A percentile compares a stretch with the other conserved stretches of the same genome.
Conservation (phyloP, 2,113 vertebrate species). For the Takifugu flavidus region DNA sequence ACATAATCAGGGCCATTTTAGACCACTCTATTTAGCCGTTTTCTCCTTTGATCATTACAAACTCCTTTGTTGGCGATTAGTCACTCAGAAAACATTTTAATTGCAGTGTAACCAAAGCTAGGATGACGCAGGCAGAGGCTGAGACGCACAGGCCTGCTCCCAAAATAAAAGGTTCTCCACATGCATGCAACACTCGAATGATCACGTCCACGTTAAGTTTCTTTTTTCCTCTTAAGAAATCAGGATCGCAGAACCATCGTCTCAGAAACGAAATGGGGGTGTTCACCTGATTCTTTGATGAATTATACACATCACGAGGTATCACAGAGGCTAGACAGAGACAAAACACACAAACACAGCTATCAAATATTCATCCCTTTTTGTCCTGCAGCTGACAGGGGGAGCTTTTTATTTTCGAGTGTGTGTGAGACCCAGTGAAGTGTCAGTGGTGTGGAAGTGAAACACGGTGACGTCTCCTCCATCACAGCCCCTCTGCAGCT, state of each 20-base stretch:
- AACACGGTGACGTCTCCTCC: conserved; percentile 14
- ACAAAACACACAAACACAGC: conserved; percentile 43
- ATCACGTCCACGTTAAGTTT: conserved; percentile 51
- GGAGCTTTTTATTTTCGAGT: conserved; percentile 25
- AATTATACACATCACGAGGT: conserved; percentile 51
- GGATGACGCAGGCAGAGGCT: conserved; percentile 9
- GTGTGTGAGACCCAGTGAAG: conserved; percentile 14
- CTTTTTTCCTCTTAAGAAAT: conserved; percentile 40
- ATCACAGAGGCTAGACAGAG: conserved; percentile 27
- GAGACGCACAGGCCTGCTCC: not conserved
- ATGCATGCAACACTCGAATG: conserved; percentile 2
- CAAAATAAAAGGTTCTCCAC: not conserved
- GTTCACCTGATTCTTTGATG: conserved; percentile 42
- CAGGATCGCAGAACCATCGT: conserved; percentile 28
- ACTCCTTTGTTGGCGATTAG: too few relatives aligned
- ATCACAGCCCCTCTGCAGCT: conserved; percentile 24
- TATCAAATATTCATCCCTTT: conserved; percentile 60
- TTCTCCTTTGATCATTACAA: too few relatives aligned
- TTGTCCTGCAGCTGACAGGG: conserved; percentile 18
- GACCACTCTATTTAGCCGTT: too few relatives aligned
- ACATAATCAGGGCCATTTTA: conserved; percentile 3
- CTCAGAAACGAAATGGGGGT: conserved; percentile 32
- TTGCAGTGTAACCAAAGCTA: not conserved
- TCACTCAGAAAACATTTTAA: not conserved
- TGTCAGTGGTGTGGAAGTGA: conserved; percentile 25